Conservation (phyloP, 2,888 invertebrate species). For the Drosophila austrosaltans region DNA sequence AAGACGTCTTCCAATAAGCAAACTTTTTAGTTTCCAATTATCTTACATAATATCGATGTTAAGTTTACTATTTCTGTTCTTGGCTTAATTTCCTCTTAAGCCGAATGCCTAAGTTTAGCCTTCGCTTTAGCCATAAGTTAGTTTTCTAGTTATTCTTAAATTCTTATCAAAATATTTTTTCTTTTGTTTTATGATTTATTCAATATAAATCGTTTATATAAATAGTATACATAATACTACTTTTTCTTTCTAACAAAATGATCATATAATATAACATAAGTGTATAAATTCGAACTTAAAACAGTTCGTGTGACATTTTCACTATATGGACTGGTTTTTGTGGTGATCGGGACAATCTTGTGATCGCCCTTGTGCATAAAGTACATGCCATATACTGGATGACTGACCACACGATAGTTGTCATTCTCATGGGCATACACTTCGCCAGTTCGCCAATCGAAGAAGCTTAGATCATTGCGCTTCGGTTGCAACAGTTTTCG, state of each 20-base stretch:
- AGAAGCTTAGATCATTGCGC: conserved; percentile 42
- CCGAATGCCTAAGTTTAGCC: no score
- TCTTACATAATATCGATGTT: no score
- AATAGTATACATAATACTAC: not conserved
- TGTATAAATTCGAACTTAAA: conserved; percentile 28
- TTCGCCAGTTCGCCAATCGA: conserved; percentile 43
- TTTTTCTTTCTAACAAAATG: conserved; percentile 27
- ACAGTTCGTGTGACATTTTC: conserved; percentile 32
- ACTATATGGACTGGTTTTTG: not conserved
- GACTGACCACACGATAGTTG: conserved; percentile 22
- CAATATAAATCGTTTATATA: no score
- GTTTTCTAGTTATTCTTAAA: no score
- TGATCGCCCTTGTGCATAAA: conserved; percentile 48
- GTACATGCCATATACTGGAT: conserved; percentile 1
- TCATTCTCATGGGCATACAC: conserved; percentile 26
- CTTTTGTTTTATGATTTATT: no score
- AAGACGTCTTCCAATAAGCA: no score
- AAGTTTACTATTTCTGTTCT: no score
- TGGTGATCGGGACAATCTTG: conserved; percentile 35
- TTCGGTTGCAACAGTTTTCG: conserved; percentile 35
- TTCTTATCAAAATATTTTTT: no score
- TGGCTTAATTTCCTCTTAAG: no score
- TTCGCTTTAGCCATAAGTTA: no score
- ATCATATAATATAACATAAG: conserved; percentile 43
- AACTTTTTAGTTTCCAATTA: no score